Base-by-base conservation (phyloP, 2,888 invertebrate genomes). In the Eilema depressum region DNA sequence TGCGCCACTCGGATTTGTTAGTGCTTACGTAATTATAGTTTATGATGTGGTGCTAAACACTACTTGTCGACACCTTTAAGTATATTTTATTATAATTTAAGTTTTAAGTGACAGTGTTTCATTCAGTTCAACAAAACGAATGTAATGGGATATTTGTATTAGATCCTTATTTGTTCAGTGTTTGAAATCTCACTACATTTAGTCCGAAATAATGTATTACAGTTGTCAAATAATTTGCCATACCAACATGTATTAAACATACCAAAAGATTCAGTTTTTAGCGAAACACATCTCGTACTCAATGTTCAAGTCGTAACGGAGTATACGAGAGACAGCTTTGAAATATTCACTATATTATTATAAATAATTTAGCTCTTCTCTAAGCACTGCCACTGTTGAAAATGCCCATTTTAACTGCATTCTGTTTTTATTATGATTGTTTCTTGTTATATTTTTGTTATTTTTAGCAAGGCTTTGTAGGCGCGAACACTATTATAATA, bases 11-110 rank as follows among this genome's bases (percentile, higher is more conserved):
- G 86, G 86, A 86, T 89, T 89, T 88, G 86, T 89, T 89, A 88
- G 85, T 83, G 86, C 86, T 83, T 85, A 85, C 87, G 80, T 89
- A 89, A 90, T 85, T 79, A 82, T 86, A 87, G 85, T 89, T 90
- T 90, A 88, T 91, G 89, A 88, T 88, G 90, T 89, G 94, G 94
- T 94, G 94, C 94, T 93, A 92, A 83, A 84, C 89, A 89, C 87
- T 86, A 80, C 85, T 86, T 85, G 87, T 91, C 86, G 89, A 91
- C 92, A 91, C 92, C 91, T 87, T 88, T 90, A 89, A 76, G 72
- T 78, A 75, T 82, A 88, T 89, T 89, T 90, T 91, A 90, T 89
- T 93, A 85, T 85, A 88, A 86, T 89, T 91, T 92, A 91, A 91
- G 89, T 90, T 92, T 70, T 90, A 92, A 86, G 86, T 90, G 88